Evolutionary conservation across 2,797 vertebrate species (phyloP).

Genomic region (Melopsittacus undulatus): DNA sequence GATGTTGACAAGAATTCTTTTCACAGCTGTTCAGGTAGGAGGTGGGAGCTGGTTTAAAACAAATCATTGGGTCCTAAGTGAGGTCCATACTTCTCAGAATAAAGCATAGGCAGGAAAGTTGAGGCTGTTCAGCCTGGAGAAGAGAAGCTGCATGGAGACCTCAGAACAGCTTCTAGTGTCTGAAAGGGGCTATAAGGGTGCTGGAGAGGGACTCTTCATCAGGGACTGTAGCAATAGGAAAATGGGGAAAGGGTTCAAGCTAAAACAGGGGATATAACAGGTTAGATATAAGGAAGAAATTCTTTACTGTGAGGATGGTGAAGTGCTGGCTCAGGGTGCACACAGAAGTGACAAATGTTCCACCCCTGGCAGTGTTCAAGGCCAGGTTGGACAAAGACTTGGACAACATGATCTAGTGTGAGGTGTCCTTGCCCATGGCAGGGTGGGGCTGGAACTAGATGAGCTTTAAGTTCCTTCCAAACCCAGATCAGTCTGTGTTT

Average conservation of each 20-base stretch:
- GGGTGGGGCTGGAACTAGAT: fast-evolving
- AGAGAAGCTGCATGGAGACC: fast-evolving
- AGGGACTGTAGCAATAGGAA: fast-evolving
- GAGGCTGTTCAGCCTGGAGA: neutral
- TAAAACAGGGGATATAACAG: fast-evolving
- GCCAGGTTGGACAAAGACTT: fast-evolving
- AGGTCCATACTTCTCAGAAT: neutral
- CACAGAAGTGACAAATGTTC: neutral
- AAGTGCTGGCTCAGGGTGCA: fast-evolving
- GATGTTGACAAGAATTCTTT: neutral
- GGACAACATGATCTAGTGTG: too few relatives aligned
- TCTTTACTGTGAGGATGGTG: fast-evolving
- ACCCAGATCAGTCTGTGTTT: neutral
- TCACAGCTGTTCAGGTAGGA: neutral
- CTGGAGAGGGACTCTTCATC: neutral
- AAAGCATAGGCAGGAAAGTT: neutral
- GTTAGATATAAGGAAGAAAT: neutral
- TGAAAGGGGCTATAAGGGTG: neutral
- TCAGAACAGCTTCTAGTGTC: fast-evolving
- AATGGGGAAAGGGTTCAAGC: fast-evolving
- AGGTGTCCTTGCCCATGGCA: neutral
- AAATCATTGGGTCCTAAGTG: neutral
- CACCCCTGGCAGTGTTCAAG: neutral
- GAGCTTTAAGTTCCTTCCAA: neutral
- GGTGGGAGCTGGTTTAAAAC: neutral